Base-by-base conservation (phyloP, 2,888 invertebrate species). In the Therioaphis trifolii region DNA sequence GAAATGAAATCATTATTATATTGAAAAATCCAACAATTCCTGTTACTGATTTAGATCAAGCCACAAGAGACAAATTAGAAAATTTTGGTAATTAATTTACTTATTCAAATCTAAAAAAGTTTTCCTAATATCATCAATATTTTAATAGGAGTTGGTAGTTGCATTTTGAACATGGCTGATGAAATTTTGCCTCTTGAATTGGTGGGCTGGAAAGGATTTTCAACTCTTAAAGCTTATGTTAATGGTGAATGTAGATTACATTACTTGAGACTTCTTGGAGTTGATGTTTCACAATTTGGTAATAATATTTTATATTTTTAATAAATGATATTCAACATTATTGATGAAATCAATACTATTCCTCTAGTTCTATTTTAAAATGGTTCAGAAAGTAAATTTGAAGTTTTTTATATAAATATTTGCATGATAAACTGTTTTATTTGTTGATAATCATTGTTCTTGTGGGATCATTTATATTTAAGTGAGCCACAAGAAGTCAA, bases 201-300 rank as follows among this genome's bases (percentile, higher is more conserved):
- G 85, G 96, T 95, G 72, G 98, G 97, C 0, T 98, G 98, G 98
- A 92, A 95, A 85, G 98, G 98, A 5, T 94, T 93, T 15, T 92
- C 93, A 85, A 95, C 96, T 0, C 90, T 97, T 27, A 91, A 97
- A 21, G 96, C 96, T 0, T 98, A 98, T 89, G 94, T 97, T 49
- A 93, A 96, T 35, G 91, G 93, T 43, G 92, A 93, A 84, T 96
- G 96, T 88, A 93, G 96, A 0, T 92, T 96, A 27, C 98, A 98
- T 89, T 95, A 95, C 87, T 89, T 98, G 72, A 89, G 97, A 14
- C 90, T 98, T 66, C 90, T 96, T 86, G 96, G 96, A 0, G 95
- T 93, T 9, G 97, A 98, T 88, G 92, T 93, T 78, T 93, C 94
- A 76, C 94, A 95, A 90, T 96, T 93, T 88, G 95, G 95, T 95